These are phyloP conservation scores for Molossus molossus DNA, from an alignment of 2,797 vertebrate species.

Conservation along the genomic window DNA sequence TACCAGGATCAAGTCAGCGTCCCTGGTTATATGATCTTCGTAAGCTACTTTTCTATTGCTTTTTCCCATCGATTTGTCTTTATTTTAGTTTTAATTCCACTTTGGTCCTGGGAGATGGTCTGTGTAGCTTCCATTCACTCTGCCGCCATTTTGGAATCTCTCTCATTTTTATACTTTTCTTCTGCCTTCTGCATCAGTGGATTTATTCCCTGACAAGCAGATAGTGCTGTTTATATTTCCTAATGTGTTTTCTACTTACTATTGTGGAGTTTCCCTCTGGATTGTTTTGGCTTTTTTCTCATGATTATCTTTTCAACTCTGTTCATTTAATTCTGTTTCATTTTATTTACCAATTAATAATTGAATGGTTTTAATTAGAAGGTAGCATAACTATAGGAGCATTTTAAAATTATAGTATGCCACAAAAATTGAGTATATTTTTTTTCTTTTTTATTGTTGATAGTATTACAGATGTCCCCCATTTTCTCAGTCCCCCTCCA, in stretches of 20 bases:
- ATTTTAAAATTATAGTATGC: background rate
- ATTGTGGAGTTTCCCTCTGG: background rate
- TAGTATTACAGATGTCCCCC: background rate
- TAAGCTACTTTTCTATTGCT: no score
- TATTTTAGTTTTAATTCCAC: no score
- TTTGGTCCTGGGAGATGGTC: no score
- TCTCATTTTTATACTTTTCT: background rate
- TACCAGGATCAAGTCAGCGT: no score
- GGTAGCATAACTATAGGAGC: background rate
- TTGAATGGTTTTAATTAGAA: conserved; percentile 15
- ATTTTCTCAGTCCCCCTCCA: background rate
- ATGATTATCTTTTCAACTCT: background rate
- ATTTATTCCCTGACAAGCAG: background rate
- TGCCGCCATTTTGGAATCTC: no score
- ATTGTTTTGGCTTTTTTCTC: conserved; percentile 52
- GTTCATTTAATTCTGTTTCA: background rate
- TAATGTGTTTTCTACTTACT: background rate
- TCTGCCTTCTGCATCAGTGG: background rate
- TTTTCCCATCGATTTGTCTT: no score
- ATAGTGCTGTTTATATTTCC: background rate
- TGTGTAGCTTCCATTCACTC: no score
- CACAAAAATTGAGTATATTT: background rate
- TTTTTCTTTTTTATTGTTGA: background rate
- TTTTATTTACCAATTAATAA: conserved; percentile 14
- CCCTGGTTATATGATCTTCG: no score